A percentile compares a stretch with the other conserved stretches of the same genome.
These are phyloP conservation scores for Nyleta sp. DNA, from an alignment of 2,888 invertebrate species.

Conservation along the genomic window DNA sequence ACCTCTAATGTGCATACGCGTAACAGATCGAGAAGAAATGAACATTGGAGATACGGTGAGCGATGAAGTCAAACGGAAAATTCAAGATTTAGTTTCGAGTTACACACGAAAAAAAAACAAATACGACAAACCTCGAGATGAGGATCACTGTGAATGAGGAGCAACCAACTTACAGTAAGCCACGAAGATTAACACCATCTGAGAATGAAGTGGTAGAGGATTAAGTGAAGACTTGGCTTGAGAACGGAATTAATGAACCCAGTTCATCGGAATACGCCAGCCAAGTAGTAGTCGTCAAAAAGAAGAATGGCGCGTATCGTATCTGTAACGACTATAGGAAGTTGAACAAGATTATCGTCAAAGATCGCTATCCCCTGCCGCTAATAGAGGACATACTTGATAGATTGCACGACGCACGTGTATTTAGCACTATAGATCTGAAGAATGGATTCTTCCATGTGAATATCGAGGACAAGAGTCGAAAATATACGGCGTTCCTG, in stretches of 20 bases:
- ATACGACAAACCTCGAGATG: constrained; percentile 17
- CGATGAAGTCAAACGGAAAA: background rate
- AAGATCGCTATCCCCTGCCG: constrained; percentile 48
- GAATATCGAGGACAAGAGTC: constrained; percentile 36
- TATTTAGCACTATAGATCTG: constrained; percentile 66
- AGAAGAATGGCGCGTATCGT: constrained; percentile 61
- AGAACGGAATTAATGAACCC: constrained; percentile 60
- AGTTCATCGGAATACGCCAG: constrained; percentile 45
- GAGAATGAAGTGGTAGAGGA: constrained; percentile 9
- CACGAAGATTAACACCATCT: constrained; percentile 14
- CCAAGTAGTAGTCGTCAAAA: constrained; percentile 63
- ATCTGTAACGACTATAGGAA: constrained; percentile 67
- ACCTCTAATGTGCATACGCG: constrained; percentile 28
- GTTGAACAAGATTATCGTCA: constrained; percentile 62
- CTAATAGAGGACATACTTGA: constrained; percentile 66
- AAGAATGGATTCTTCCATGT: constrained; percentile 58
- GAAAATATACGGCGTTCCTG: constrained; percentile 65
- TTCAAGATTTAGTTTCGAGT: background rate
- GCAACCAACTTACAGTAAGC: constrained; percentile 15
- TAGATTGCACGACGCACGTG: constrained; percentile 27
- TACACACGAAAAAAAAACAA: constrained; percentile 8
- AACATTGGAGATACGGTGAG: background rate
- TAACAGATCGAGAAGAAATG: too few relatives aligned
- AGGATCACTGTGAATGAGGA: constrained; percentile 20
- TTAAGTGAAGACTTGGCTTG: constrained; percentile 53